Percentiles rank a stretch among this genome's conserved stretches.
Evolutionary conservation across 1,140 invertebrate species (phyloP).

Genomic region (Aphaenogaster floridana): DNA sequence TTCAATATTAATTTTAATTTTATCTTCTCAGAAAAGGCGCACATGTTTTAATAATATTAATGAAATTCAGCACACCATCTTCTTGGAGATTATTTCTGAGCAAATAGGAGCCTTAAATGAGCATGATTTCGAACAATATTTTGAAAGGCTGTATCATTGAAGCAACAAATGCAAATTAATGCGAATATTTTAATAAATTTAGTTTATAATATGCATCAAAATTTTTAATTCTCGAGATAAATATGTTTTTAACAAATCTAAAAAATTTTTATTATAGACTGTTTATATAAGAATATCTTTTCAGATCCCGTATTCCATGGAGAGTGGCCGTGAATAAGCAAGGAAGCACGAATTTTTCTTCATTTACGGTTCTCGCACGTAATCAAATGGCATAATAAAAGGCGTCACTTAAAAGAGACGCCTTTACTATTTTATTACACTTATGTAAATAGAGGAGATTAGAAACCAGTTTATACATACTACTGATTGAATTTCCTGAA

Average conservation of each 20-base stretch:
- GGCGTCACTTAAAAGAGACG: background rate
- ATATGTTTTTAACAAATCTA: background rate
- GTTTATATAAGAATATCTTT: background rate
- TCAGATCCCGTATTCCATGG: background rate
- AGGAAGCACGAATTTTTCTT: background rate
- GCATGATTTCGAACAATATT: background rate
- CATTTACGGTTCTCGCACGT: background rate
- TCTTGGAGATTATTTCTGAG: background rate
- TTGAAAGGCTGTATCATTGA: background rate
- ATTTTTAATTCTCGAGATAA: background rate
- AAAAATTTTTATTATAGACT: background rate
- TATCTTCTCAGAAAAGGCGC: background rate
- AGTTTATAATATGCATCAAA: background rate
- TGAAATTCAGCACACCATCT: background rate
- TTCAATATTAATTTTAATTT: background rate
- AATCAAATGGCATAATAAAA: background rate
- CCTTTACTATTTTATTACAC: too few species aligned
- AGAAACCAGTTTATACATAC: background rate
- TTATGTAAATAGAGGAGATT: background rate
- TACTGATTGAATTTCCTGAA: background rate
- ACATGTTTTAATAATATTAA: background rate
- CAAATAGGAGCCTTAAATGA: background rate
- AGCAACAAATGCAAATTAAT: background rate
- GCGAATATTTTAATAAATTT: background rate
- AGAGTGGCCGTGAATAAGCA: background rate